Conservation (phyloP, 2,797 vertebrate species). For the Discoglossus pictus region DNA sequence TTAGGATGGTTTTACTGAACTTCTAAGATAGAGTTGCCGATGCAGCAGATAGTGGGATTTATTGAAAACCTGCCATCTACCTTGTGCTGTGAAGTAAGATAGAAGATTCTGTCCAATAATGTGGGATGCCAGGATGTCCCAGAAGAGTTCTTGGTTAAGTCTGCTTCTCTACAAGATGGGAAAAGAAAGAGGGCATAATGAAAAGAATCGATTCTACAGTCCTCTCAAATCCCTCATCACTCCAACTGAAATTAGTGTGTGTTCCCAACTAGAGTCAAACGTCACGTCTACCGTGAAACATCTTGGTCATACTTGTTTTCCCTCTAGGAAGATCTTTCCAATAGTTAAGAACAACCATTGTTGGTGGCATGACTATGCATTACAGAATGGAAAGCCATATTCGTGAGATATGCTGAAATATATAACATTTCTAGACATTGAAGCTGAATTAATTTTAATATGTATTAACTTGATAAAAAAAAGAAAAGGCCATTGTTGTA, state of each 20-base stretch:
- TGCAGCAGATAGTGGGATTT: conserved; percentile 33
- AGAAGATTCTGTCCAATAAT: conserved; percentile 30
- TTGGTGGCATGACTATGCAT: too few species aligned
- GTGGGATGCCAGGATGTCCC: background rate
- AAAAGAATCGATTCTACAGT: conserved; percentile 45
- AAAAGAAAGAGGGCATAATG: conserved; percentile 37
- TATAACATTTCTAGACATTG: too few species aligned
- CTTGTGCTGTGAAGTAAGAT: conserved; percentile 29
- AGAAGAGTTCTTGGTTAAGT: background rate
- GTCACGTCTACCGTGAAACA: too few species aligned
- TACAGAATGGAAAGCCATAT: too few species aligned
- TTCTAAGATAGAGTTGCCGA: conserved; percentile 25
- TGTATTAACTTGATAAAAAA: too few species aligned
- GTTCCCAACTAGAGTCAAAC: conserved; percentile 6
- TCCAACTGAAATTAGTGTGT: conserved; percentile 26
- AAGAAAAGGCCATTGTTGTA: too few species aligned
- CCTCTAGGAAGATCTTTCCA: too few species aligned
- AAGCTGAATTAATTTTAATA: too few species aligned
- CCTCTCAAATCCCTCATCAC: conserved; percentile 25
- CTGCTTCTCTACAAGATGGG: conserved; percentile 18
- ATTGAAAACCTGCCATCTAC: conserved; percentile 51
- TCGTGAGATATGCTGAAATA: too few species aligned
- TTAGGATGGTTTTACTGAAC: conserved; percentile 31
- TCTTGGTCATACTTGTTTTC: too few species aligned
- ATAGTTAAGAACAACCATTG: too few species aligned